Conservation (phyloP, 2,888 invertebrate genomes). For the Caenorhabditis panamensis region DNA sequence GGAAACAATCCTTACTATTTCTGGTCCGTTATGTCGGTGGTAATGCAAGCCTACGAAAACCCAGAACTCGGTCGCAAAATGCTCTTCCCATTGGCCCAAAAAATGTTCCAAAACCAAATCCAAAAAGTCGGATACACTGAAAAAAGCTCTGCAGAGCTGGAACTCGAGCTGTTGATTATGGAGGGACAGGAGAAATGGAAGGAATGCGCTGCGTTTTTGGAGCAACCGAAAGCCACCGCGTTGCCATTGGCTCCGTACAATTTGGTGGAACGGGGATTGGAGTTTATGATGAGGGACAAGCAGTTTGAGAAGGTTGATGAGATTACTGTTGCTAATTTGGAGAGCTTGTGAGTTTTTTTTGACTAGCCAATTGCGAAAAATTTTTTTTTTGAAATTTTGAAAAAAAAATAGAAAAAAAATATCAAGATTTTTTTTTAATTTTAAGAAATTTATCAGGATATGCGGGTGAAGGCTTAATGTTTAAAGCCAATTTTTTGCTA, state of each 20-base stretch:
- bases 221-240: constrained; percentile 1
- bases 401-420: background rate
- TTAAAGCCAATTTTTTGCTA: no score
- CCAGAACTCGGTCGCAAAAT: constrained; percentile 85
- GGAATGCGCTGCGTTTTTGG: constrained; percentile 34
- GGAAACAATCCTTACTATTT: constrained; percentile 97
- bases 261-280: constrained; percentile 32
- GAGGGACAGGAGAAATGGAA: constrained; percentile 86
- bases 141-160: constrained; percentile 85
- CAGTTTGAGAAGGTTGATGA: constrained; percentile 28
- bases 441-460: no score
- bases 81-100: constrained; percentile 90
- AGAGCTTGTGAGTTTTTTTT: constrained; percentile 15
- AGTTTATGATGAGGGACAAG: constrained; percentile 16
- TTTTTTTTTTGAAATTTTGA: background rate
- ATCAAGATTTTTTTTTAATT: no score
- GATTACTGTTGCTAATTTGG: constrained; percentile 8
- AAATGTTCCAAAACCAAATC: constrained; percentile 94
- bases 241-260: constrained; percentile 43
- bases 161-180: constrained; percentile 91
- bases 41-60: constrained; percentile 86
- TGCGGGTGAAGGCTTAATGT: no score
- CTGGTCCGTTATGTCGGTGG: constrained; percentile 97
- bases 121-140: constrained; percentile 68
- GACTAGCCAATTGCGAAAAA: no score